Percentiles rank a stretch among this genome's conserved stretches.
These are phyloP conservation scores for Eurystomus gularis DNA, from an alignment of 2,113 vertebrate species.

Conservation along the genomic window DNA sequence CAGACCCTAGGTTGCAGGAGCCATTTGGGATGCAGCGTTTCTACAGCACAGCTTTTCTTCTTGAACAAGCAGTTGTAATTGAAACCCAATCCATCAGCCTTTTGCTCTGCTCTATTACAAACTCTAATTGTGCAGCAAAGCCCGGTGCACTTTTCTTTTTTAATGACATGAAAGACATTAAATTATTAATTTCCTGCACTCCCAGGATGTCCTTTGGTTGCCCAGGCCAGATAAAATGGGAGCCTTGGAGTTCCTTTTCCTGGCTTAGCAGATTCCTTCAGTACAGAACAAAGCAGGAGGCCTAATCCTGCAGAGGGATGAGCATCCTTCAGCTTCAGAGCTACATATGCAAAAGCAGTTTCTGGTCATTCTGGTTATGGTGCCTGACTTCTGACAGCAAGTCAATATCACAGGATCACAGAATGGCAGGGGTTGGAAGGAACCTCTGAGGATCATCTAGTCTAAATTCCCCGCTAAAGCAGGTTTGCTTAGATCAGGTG, in stretches of 20 bases:
- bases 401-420: neutral
- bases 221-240: neutral
- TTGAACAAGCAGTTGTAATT: neutral
- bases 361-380: neutral
- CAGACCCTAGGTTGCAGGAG: neutral
- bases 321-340: neutral
- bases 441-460: neutral
- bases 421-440: neutral
- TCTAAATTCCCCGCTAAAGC: neutral
- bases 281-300: neutral
- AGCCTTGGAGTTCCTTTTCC: neutral
- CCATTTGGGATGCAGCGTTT: neutral
- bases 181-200: constrained; percentile 12
- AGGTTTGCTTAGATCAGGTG: neutral
- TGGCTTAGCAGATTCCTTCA: neutral
- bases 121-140: neutral
- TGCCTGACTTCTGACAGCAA: neutral
- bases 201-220: neutral
- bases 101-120: neutral
- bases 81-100: neutral
- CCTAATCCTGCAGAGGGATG: neutral
- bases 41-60: neutral
- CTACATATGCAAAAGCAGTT: neutral
- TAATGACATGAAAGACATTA: neutral
- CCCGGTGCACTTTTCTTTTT: neutral